Conservation (phyloP, 2,888 invertebrate genomes). For the Leucophenga maculata region DNA sequence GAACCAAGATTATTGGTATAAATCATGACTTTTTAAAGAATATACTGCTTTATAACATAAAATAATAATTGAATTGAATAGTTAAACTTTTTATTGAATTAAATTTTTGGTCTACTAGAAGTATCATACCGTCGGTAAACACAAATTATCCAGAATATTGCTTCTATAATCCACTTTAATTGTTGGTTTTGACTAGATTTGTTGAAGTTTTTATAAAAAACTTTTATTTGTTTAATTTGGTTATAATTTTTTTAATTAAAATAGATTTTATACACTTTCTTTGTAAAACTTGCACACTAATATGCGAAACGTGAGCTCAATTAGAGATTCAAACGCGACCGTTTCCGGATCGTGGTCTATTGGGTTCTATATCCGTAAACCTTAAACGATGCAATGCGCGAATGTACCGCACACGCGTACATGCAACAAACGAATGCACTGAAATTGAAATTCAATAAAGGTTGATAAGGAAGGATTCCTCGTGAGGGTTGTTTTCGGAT, state of each 20-base stretch:
- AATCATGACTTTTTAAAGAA: too few species aligned
- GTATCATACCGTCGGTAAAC: too few species aligned
- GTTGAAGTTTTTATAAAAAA: not conserved
- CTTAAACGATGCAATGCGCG: constrained; percentile 6
- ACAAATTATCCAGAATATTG: not conserved
- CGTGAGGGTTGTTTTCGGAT: constrained; percentile 22
- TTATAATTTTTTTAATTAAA: not conserved
- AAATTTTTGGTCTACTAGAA: too few species aligned
- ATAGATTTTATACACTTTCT: not conserved
- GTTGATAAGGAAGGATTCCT: constrained; percentile 15
- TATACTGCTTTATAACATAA: too few species aligned
- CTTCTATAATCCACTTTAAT: too few species aligned
- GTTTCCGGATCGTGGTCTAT: too few species aligned
- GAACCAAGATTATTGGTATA: too few species aligned
- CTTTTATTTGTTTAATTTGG: not conserved
- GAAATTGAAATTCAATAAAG: constrained; percentile 7
- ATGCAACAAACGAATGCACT: constrained; percentile 31
- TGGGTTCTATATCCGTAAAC: not conserved
- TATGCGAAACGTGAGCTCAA: constrained; percentile 44
- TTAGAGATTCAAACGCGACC: constrained; percentile 26
- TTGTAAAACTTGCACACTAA: constrained; percentile 39
- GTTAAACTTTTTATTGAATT: too few species aligned
- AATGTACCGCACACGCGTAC: constrained; percentile 29
- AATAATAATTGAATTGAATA: too few species aligned
- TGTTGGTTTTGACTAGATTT: too few species aligned